Evolutionary conservation across 2,113 vertebrate genomes (phyloP).

Genomic region (Oreocharis arfaki): DNA sequence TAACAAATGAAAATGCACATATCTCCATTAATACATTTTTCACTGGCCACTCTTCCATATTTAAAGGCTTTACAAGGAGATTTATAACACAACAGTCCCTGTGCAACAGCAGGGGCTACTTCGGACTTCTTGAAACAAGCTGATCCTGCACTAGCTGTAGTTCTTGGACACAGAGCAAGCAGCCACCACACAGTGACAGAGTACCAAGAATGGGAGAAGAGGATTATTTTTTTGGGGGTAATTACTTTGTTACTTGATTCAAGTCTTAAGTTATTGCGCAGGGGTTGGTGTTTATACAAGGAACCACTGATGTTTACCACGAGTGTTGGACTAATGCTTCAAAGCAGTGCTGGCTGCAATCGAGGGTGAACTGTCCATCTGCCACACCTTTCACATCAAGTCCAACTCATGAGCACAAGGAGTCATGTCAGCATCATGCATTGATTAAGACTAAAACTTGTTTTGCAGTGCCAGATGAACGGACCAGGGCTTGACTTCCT

Average conservation of each 20-base stretch:
- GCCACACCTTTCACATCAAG: not conserved
- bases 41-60: not conserved
- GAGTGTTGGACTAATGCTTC: not conserved
- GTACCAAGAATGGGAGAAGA: not conserved
- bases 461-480: not conserved
- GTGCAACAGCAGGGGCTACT: not conserved
- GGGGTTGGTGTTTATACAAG: not conserved
- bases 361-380: not conserved
- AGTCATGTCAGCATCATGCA: not conserved
- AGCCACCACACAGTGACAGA: not conserved
- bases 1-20: not conserved
- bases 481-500: not conserved
- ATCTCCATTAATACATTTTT: not conserved
- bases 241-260: not conserved
- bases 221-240: not conserved
- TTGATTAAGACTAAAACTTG: not conserved
- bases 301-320: not conserved
- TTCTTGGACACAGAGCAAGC: not conserved
- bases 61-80: not conserved
- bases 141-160: not conserved
- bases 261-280: too few species aligned
- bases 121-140: not conserved
- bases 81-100: not conserved
- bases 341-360: not conserved
- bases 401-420: fast-evolving